Percentiles rank a stretch among this genome's conserved stretches.
Conservation (phyloP, 1,140 invertebrate species). For the Cylas formicarius region DNA sequence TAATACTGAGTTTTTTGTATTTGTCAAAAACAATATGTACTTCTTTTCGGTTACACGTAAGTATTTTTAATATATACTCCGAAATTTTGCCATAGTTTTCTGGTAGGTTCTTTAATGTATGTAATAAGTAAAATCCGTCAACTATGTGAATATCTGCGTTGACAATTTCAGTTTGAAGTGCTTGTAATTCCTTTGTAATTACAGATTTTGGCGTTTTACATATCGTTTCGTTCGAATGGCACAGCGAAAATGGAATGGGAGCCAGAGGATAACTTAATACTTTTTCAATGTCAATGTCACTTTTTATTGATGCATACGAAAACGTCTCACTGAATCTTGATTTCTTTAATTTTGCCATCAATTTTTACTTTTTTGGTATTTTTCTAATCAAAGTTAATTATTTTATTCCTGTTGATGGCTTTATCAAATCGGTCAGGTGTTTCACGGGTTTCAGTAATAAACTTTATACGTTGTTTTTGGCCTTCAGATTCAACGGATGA, state of each 20-base stretch:
- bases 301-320: slow-evolving; percentile 14
- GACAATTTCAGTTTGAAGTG: neutral
- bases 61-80: slow-evolving; percentile 8
- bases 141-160: neutral
- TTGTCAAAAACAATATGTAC: slow-evolving; percentile 22
- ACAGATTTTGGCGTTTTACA: slow-evolving; percentile 11
- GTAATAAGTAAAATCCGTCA: slow-evolving; percentile 6
- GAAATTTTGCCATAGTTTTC: slow-evolving; percentile 5
- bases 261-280: slow-evolving; percentile 8
- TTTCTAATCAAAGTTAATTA: slow-evolving; percentile 8
- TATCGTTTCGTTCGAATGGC: slow-evolving; percentile 5
- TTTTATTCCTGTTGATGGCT: slow-evolving; percentile 13
- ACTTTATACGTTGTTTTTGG: slow-evolving; percentile 8
- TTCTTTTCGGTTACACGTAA: slow-evolving; percentile 10
- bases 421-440: slow-evolving; percentile 15
- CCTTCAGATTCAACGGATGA: slow-evolving; percentile 13
- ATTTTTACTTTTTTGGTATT: slow-evolving; percentile 11
- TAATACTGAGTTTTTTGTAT: slow-evolving; percentile 27
- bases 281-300: slow-evolving; percentile 12
- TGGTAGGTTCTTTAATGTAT: slow-evolving; percentile 3
- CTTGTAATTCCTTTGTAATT: neutral
- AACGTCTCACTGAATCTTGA: slow-evolving; percentile 11
- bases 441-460: slow-evolving; percentile 7
- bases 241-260: slow-evolving; percentile 5
- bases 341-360: slow-evolving; percentile 8